Percentiles rank a stretch among this genome's conserved stretches.
These are phyloP conservation scores for Microtus ochrogaster DNA, from an alignment of 2,113 vertebrate species.

Conservation along the genomic window DNA sequence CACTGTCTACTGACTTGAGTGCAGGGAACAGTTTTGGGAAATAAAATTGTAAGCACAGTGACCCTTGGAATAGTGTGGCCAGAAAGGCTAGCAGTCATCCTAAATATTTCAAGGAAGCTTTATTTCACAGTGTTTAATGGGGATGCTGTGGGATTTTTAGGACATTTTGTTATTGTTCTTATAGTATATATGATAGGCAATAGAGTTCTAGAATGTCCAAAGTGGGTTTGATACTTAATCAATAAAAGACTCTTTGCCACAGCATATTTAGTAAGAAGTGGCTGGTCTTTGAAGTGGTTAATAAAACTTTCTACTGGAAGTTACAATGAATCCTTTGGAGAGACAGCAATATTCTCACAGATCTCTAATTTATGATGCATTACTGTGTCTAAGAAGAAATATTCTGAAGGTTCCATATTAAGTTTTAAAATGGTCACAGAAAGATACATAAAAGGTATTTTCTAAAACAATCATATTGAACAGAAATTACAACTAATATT, in stretches of 20 bases:
- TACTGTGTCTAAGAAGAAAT: background rate
- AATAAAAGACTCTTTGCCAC: background rate
- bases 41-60: background rate
- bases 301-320: background rate
- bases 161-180: background rate
- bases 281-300: background rate
- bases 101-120: background rate
- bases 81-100: background rate
- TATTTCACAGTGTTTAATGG: background rate
- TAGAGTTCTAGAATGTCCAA: background rate
- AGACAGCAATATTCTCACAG: background rate
- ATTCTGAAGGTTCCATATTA: background rate
- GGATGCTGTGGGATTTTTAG: background rate
- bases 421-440: conserved; percentile 8
- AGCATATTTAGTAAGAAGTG: background rate
- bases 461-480: background rate
- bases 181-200: background rate
- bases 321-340: background rate
- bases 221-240: background rate
- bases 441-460: background rate
- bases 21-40: background rate
- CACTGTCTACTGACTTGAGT: background rate
- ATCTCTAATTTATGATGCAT: background rate
- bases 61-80: background rate
- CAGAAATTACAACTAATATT: background rate